A percentile compares a stretch with the other conserved stretches of the same genome.
Evolutionary conservation across 2,113 vertebrate species (phyloP).

Genomic region (Saccopteryx bilineata): DNA sequence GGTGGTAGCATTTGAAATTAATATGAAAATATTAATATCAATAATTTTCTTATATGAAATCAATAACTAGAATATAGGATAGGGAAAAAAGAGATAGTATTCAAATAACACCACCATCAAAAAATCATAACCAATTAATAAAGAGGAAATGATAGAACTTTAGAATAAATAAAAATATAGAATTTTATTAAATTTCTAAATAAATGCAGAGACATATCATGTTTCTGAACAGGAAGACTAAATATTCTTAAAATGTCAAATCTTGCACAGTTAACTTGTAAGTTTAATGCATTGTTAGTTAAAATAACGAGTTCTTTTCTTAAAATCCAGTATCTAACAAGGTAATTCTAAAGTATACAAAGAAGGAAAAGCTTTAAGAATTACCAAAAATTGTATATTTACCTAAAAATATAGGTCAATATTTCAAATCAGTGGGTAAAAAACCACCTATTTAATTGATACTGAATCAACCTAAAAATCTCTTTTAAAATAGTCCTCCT

Average conservation of each 20-base stretch:
- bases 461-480: not conserved
- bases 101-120: not conserved
- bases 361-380: not conserved
- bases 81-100: not conserved
- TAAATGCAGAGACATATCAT: not conserved
- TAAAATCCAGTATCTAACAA: not conserved
- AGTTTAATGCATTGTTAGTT: not conserved
- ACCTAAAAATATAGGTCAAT: not conserved
- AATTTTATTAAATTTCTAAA: not conserved
- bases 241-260: not conserved
- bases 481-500: not conserved
- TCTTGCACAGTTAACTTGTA: not conserved
- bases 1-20: not conserved
- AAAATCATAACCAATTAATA: not conserved
- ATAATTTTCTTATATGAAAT: not conserved
- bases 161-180: not conserved
- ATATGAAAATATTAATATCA: slow-evolving; percentile 22
- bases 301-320: not conserved
- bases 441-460: not conserved
- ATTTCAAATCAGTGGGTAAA: not conserved
- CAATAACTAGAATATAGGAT: not conserved
- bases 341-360: not conserved
- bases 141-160: not conserved
- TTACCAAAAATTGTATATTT: not conserved
- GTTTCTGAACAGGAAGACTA: not conserved